These are phyloP conservation scores for Agrotis ipsilon DNA, from an alignment of 2,888 invertebrate genomes.

Conservation along the genomic window DNA sequence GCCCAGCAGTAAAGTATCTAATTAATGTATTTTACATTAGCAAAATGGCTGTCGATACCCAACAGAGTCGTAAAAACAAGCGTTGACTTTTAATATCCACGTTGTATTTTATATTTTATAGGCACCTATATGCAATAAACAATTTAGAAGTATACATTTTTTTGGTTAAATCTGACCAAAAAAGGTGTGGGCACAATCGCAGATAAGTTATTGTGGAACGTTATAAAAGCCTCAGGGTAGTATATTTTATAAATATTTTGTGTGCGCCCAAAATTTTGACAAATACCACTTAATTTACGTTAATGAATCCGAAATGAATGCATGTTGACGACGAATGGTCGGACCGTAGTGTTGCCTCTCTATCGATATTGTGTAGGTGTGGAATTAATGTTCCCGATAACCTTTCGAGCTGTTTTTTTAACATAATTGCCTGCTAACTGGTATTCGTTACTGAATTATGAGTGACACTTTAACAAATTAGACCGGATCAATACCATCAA, in stretches of 20 bases:
- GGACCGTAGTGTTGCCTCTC: slow-evolving; percentile 73
- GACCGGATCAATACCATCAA: slow-evolving; percentile 27
- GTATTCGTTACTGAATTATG: slow-evolving; percentile 56
- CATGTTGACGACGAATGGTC: slow-evolving; percentile 81
- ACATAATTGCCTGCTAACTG: slow-evolving; percentile 57
- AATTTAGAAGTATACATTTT: slow-evolving; percentile 71
- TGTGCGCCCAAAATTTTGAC: slow-evolving; percentile 86
- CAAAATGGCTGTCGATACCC: slow-evolving; percentile 82
- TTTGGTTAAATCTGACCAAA: slow-evolving; percentile 71
- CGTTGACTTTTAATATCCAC: slow-evolving; percentile 82
- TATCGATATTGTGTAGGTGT: slow-evolving; percentile 73
- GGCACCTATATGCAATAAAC: slow-evolving; percentile 75
- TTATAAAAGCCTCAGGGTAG: slow-evolving; percentile 77
- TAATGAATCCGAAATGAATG: slow-evolving; percentile 89
- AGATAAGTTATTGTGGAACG: slow-evolving; percentile 79
- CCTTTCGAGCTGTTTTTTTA: slow-evolving; percentile 65
- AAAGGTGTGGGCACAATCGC: slow-evolving; percentile 77
- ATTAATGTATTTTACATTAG: slow-evolving; percentile 87
- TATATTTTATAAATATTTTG: slow-evolving; percentile 87
- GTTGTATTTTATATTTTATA: slow-evolving; percentile 75
- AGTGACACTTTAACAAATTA: slow-evolving; percentile 52
- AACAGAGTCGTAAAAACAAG: slow-evolving; percentile 81
- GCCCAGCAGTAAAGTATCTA: slow-evolving; percentile 82
- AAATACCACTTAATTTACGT: slow-evolving; percentile 90
- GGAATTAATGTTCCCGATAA: slow-evolving; percentile 71